Conservation (phyloP, 2,888 invertebrate genomes). For the Apoda limacodes region DNA sequence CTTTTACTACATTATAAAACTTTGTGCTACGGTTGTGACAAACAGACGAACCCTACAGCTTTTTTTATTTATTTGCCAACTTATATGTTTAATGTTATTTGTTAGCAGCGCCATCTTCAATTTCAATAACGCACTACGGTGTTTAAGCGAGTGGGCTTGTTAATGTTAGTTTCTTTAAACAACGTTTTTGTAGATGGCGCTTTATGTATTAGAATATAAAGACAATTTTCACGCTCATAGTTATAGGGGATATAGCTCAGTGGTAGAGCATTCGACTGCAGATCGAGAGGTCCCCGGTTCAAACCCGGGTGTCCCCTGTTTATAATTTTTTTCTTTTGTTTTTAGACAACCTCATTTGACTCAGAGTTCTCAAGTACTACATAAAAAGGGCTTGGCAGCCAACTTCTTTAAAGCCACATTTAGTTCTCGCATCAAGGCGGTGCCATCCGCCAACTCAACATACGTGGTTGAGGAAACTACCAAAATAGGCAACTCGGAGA, state of each 20-base stretch:
- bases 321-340: constrained; percentile 18
- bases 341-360: constrained; percentile 33
- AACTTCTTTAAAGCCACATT: constrained; percentile 62
- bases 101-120: no score
- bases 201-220: constrained; percentile 13
- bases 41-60: no score
- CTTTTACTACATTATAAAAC: no score
- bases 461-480: constrained; percentile 39
- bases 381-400: constrained; percentile 41
- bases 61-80: no score
- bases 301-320: constrained; percentile 66
- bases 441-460: constrained; percentile 34
- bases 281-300: constrained; percentile 69
- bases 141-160: no score
- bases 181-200: constrained; percentile 28
- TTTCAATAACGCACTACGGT: no score
- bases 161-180: no score
- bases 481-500: constrained; percentile 67
- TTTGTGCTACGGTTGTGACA: no score
- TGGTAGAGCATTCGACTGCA: constrained; percentile 69
- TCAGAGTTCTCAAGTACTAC: constrained; percentile 21
- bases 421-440: constrained; percentile 59
- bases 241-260: constrained; percentile 61
- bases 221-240: constrained; percentile 19
- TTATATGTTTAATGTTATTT: no score